Base-by-base conservation (phyloP, 2,113 vertebrate genomes). In the Trichechus manatus region DNA sequence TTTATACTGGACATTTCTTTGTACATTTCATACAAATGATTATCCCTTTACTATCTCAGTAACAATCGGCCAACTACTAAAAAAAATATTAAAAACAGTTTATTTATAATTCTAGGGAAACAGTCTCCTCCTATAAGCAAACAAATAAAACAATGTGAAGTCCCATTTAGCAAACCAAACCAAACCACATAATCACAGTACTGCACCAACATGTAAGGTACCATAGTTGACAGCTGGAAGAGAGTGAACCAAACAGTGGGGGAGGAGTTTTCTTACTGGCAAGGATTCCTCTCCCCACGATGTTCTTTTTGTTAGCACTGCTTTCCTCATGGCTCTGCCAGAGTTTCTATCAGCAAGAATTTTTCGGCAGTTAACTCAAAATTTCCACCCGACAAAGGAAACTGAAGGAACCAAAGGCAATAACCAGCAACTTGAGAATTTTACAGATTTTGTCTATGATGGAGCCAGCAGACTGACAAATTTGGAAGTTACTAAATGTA, bases 331-430 rank as follows among this genome's bases (percentile, higher is more conserved):
- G 2, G 10, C 63, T 64, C 68, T 93, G 44, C 82, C 95, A 94
- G 39, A 36, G 44, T 74, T 87, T 83, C 93, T 68, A 93, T 68
- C 78, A 27, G 53, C 81, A 93, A 91, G 90, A 83, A 50, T 42
- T 36, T 84, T 90, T 87, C 85, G 64, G 64, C 87, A 93, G 82
- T 79, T 61, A 93, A 74, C 72, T 47, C 70, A 39, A n/a, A 88
- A 61, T 84, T 93, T 83, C 83, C 68, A 88, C 39, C 63, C 15
- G 23, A 64, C 90, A 90, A 87, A 93, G 44, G 79, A 95, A 97
- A 93, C 61, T 42, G 63, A 87, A 83, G 66, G 70, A 96, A 70
- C 53, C 82, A 90, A 89, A 78, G n/a, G 42, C 81, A 87, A 72
- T 23, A 14, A 91, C 50, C 86, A 72, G 70, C 53, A 74, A 53